Percentiles rank a stretch among this genome's conserved stretches.
Conservation (phyloP, 2,113 vertebrate genomes). For the Hipposideros armiger region DNA sequence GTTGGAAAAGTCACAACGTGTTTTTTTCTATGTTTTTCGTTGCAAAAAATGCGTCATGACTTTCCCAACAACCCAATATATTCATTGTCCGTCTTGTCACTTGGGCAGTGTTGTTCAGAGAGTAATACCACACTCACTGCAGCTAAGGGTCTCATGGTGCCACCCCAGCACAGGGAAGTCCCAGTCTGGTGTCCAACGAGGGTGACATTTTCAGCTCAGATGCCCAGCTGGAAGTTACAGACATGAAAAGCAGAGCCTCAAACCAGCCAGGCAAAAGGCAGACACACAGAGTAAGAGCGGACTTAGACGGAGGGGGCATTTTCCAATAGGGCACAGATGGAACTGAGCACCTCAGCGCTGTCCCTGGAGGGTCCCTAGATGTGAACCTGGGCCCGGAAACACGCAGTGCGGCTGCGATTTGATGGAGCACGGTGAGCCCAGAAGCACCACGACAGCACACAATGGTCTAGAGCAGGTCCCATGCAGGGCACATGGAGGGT, state of each 20-base stretch:
- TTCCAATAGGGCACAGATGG: background rate
- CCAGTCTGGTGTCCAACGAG: background rate
- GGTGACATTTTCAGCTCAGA: background rate
- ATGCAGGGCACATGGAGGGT: accelerated
- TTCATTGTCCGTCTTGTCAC: background rate
- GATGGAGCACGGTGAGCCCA: background rate
- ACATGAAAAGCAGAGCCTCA: background rate
- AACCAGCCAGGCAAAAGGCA: background rate
- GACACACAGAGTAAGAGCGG: background rate
- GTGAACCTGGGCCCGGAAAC: background rate
- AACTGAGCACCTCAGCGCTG: too few species aligned
- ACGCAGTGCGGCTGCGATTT: background rate
- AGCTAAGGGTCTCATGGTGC: background rate
- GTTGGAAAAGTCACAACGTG: too few species aligned
- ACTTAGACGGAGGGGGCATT: background rate
- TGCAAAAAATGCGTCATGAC: too few species aligned
- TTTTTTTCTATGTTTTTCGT: too few species aligned
- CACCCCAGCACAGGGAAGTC: background rate
- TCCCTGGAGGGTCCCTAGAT: too few species aligned
- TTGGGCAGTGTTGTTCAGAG: background rate
- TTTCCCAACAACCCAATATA: background rate
- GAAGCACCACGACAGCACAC: background rate
- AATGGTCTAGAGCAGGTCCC: background rate
- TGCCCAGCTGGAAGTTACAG: background rate
- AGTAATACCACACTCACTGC: background rate